Conservation (phyloP, 2,113 vertebrate species). For the Rhinoptilus africanus region DNA sequence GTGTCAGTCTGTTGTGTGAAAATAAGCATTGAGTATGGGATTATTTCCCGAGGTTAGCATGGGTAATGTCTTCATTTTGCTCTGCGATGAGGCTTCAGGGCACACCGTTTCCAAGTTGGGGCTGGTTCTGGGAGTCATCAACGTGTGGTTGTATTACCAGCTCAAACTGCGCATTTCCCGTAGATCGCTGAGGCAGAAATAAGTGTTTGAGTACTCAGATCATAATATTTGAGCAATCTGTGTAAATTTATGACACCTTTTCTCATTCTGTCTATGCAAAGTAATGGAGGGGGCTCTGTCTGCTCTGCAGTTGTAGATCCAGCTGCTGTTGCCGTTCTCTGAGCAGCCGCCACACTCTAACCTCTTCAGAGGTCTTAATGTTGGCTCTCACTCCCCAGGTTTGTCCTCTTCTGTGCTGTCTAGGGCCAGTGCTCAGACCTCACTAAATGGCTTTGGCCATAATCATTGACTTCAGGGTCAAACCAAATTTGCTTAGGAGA, state of each 20-base stretch:
- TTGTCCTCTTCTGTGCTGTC: not conserved
- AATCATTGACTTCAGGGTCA: not conserved
- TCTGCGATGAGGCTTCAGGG: not conserved
- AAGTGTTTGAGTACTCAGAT: not conserved
- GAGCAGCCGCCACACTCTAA: accelerated
- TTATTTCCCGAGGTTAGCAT: not conserved
- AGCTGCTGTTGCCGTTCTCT: not conserved
- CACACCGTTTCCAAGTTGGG: accelerated
- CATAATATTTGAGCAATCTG: not conserved
- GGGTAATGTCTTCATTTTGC: not conserved
- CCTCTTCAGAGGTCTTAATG: not conserved
- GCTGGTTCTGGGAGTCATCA: not conserved
- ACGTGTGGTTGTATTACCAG: not conserved
- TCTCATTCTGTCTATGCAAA: not conserved
- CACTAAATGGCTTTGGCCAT: not conserved
- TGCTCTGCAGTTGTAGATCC: not conserved
- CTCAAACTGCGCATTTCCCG: not conserved
- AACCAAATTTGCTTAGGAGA: not conserved
- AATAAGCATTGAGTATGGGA: not conserved
- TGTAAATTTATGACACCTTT: not conserved
- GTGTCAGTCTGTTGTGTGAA: not conserved
- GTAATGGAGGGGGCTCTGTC: not conserved
- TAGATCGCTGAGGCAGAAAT: not conserved
- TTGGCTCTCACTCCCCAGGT: not conserved
- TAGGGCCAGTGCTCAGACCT: not conserved